Conservation (phyloP, 2,113 vertebrate genomes). For the Diphyllodes magnificus region DNA sequence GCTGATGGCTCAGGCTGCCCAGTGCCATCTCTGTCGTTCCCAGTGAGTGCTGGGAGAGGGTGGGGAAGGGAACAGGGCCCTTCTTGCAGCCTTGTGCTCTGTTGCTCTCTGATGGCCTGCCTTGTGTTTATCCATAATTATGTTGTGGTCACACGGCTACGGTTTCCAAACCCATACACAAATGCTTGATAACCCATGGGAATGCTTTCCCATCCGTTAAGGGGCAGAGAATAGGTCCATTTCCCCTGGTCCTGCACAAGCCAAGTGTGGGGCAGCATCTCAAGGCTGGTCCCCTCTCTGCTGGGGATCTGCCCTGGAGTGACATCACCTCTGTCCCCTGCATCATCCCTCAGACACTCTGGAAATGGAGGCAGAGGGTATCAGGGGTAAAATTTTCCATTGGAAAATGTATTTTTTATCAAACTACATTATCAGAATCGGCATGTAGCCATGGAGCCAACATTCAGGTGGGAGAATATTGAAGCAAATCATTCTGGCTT, state of each 20-base stretch:
- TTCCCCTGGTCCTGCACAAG: neutral
- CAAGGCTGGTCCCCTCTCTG: neutral
- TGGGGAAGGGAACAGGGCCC: neutral
- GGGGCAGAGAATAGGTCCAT: neutral
- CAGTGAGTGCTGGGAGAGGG: neutral
- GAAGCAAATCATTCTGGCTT: conserved; percentile 1
- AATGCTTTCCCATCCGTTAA: neutral
- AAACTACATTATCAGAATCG: neutral
- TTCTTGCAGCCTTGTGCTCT: neutral
- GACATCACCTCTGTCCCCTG: neutral
- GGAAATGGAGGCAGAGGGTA: neutral
- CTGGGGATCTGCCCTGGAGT: neutral
- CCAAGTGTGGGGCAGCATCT: neutral
- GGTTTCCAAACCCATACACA: neutral
- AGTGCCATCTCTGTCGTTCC: rapidly evolving
- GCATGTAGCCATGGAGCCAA: neutral
- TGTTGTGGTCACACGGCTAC: neutral
- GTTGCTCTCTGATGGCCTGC: neutral
- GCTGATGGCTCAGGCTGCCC: neutral
- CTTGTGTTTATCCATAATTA: neutral
- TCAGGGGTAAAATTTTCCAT: neutral
- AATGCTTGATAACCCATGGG: conserved; percentile 31
- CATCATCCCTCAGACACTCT: neutral
- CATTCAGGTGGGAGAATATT: neutral
- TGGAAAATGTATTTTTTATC: neutral